Conservation (phyloP, 2,888 invertebrate species). For the Sicus ferrugineus region DNA sequence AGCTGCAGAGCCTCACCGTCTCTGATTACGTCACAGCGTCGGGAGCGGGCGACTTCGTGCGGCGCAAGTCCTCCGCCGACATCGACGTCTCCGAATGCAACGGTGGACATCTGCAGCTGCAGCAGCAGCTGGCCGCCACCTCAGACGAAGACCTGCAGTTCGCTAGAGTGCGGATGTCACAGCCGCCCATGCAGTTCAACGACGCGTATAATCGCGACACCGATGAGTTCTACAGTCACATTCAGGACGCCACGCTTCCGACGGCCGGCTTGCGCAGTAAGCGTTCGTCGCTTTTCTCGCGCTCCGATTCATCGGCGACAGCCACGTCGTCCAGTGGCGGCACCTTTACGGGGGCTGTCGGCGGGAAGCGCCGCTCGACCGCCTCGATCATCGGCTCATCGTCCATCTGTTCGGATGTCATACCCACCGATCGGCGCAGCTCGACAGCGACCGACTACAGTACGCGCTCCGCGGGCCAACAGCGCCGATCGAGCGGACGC, state of each 20-base stretch:
- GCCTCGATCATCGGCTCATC: conserved; percentile 61
- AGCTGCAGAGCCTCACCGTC: conserved; percentile 38
- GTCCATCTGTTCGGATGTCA: conserved; percentile 61
- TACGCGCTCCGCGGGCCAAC: conserved; percentile 49
- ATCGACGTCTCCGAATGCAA: conserved; percentile 6
- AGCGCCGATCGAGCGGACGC: conserved; percentile 61
- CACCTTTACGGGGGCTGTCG: conserved; percentile 58
- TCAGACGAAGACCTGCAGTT: conserved; percentile 22
- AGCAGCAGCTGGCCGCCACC: not conserved
- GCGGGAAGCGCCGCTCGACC: conserved; percentile 60
- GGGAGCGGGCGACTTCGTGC: not conserved
- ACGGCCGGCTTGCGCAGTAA: conserved; percentile 55
- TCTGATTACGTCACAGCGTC: conserved; percentile 45
- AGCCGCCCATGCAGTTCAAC: not conserved
- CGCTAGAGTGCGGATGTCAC: not conserved
- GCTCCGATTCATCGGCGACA: conserved; percentile 64
- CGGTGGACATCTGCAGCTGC: conserved; percentile 23
- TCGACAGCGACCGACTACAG: conserved; percentile 61
- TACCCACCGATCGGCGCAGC: conserved; percentile 60
- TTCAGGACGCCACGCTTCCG: conserved; percentile 55
- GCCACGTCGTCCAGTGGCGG: conserved; percentile 62
- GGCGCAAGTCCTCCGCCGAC: conserved; percentile 24
- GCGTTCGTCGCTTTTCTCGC: conserved; percentile 62
- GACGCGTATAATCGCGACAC: conserved; percentile 58
- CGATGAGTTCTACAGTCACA: conserved; percentile 61